Conservation (phyloP, 2,797 vertebrate genomes). For the Girardinus metallicus region DNA sequence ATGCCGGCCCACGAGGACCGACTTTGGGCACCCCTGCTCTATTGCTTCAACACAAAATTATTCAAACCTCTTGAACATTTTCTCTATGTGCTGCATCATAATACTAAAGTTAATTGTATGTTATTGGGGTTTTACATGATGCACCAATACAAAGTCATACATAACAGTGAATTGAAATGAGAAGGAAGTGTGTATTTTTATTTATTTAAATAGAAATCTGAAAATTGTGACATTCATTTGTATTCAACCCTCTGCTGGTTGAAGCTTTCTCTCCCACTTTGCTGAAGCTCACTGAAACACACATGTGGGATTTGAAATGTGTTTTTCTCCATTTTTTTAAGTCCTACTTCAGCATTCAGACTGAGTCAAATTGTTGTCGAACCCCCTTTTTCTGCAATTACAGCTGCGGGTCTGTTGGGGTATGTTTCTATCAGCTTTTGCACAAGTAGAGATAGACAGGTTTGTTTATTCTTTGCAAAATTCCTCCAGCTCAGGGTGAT, state of each 20-base stretch:
- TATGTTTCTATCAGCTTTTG: neutral
- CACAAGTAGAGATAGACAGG: neutral
- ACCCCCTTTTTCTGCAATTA: neutral
- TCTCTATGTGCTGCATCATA: neutral
- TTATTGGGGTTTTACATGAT: neutral
- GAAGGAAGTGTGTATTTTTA: neutral
- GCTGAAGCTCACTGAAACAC: conserved; percentile 45
- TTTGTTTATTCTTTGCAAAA: neutral
- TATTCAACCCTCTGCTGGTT: neutral
- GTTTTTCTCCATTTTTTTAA: neutral
- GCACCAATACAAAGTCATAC: neutral
- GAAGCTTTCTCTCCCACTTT: conserved; percentile 34
- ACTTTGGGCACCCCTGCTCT: too few relatives aligned
- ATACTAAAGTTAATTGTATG: neutral
- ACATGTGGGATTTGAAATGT: conserved; percentile 5
- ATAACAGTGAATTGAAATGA: neutral
- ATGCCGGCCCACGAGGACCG: too few relatives aligned
- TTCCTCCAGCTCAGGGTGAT: neutral
- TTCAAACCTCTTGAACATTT: neutral
- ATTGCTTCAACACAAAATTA: neutral
- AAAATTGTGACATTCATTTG: neutral
- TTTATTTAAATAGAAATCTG: neutral
- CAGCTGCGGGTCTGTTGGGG: neutral
- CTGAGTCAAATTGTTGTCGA: neutral
- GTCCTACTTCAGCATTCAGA: neutral